Conservation (phyloP, 2,888 invertebrate species). For the Rhingia rostrata region DNA sequence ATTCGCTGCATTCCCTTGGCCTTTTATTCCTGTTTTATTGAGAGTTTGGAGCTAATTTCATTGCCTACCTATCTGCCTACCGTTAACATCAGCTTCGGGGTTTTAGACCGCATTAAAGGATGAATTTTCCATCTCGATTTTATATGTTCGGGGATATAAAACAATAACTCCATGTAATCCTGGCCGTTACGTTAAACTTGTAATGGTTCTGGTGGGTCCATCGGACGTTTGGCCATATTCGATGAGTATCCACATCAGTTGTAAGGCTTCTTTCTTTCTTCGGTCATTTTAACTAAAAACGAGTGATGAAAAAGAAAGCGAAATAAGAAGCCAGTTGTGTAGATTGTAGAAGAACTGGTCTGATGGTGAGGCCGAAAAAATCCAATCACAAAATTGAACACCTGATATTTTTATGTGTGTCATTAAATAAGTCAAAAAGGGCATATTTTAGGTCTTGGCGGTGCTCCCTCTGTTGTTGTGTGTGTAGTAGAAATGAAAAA, state of each 20-base stretch:
- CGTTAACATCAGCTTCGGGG: conserved; percentile 20
- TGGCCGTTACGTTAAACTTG: conserved; percentile 48
- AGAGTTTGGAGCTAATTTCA: conserved; percentile 63
- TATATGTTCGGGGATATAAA: conserved; percentile 22
- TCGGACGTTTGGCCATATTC: background rate
- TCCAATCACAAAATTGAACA: conserved; percentile 72
- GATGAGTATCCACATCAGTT: conserved; percentile 30
- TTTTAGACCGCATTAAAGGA: conserved; percentile 49
- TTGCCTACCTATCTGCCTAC: conserved; percentile 18
- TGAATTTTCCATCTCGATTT: conserved; percentile 28
- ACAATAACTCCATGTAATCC: conserved; percentile 42
- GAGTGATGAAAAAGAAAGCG: conserved; percentile 7
- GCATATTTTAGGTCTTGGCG: conserved; percentile 39
- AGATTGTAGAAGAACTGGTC: conserved; percentile 46
- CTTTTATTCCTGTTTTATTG: conserved; percentile 48
- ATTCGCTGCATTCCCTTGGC: background rate
- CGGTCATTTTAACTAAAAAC: background rate
- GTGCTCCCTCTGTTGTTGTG: conserved; percentile 3
- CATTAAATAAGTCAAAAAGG: conserved; percentile 62
- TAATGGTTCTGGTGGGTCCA: conserved; percentile 38
- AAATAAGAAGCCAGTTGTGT: background rate
- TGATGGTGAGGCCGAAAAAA: conserved; percentile 38
- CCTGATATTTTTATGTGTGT: conserved; percentile 72
- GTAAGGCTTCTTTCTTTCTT: conserved; percentile 54
- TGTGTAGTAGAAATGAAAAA: background rate